Conservation (phyloP, 2,888 invertebrate genomes). For the Dusona sp. region DNA sequence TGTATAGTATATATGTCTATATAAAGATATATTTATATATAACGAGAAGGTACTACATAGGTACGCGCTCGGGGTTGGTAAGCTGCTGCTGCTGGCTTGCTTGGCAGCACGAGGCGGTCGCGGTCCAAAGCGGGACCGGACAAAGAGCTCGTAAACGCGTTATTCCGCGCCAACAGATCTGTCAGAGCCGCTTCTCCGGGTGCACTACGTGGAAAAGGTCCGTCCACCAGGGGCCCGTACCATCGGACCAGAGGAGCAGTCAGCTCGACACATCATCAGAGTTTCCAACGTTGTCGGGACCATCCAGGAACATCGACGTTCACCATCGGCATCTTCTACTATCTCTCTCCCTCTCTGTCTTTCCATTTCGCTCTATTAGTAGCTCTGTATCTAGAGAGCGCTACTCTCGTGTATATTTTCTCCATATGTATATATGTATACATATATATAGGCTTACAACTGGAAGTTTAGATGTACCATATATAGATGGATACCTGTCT, state of each 20-base stretch:
- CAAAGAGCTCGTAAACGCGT: slow-evolving; percentile 84
- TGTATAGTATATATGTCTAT: too few relatives aligned
- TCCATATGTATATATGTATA: neutral
- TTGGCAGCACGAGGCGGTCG: slow-evolving; percentile 75
- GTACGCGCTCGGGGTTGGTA: slow-evolving; percentile 66
- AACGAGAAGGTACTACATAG: slow-evolving; percentile 41
- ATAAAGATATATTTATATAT: slow-evolving; percentile 7
- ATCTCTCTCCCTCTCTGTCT: slow-evolving; percentile 19
- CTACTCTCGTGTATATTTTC: slow-evolving; percentile 30
- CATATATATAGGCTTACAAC: neutral
- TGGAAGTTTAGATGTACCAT: slow-evolving; percentile 3
- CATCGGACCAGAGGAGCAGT: slow-evolving; percentile 52
- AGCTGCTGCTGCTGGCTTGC: slow-evolving; percentile 59
- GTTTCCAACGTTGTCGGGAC: slow-evolving; percentile 53
- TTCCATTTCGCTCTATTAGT: neutral
- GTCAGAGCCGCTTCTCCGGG: slow-evolving; percentile 83
- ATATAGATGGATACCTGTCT: slow-evolving; percentile 35
- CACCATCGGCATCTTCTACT: slow-evolving; percentile 63
- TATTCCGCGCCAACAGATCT: slow-evolving; percentile 84
- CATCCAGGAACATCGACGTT: slow-evolving; percentile 67
- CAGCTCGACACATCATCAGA: slow-evolving; percentile 62
- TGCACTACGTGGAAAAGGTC: slow-evolving; percentile 74
- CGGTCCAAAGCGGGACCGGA: slow-evolving; percentile 81
- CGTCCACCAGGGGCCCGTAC: slow-evolving; percentile 66
- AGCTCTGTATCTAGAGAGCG: neutral